Conservation (phyloP, 2,888 invertebrate genomes). For the Eudiplozoon nipponicum region DNA sequence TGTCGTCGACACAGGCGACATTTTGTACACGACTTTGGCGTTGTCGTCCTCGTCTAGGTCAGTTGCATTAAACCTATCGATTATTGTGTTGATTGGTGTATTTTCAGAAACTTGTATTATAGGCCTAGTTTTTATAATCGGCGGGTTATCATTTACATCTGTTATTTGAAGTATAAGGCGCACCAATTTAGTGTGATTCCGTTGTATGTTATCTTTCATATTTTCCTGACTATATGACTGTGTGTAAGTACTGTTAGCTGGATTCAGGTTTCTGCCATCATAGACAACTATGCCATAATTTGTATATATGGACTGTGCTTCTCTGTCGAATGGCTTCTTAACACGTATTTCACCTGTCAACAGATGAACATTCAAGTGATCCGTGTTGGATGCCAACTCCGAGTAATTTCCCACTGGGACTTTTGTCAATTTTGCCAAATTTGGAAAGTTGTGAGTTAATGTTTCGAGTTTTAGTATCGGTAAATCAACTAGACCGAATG, state of each 20-base stretch:
- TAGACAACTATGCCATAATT: background rate
- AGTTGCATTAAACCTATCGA: background rate
- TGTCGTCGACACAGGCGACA: no score
- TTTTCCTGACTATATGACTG: no score
- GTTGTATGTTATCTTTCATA: no score
- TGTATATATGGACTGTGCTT: background rate
- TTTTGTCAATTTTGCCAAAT: no score
- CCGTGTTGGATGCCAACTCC: no score
- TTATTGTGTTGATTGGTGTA: background rate
- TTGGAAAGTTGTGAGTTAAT: no score
- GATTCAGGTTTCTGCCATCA: background rate
- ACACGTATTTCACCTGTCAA: background rate
- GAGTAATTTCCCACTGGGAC: no score
- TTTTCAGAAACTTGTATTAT: conserved; percentile 2
- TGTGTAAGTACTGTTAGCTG: no score
- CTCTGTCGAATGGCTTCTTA: background rate
- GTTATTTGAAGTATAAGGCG: background rate
- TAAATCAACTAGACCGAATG: no score
- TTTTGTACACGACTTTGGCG: background rate
- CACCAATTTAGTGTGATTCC: background rate
- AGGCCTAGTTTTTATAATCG: background rate
- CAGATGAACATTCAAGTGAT: background rate
- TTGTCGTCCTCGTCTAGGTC: conserved; percentile 4
- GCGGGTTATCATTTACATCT: conserved; percentile 1
- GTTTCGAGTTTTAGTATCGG: no score